Conservation (phyloP, 2,797 vertebrate genomes). For the Poeciliopsis gracilis region DNA sequence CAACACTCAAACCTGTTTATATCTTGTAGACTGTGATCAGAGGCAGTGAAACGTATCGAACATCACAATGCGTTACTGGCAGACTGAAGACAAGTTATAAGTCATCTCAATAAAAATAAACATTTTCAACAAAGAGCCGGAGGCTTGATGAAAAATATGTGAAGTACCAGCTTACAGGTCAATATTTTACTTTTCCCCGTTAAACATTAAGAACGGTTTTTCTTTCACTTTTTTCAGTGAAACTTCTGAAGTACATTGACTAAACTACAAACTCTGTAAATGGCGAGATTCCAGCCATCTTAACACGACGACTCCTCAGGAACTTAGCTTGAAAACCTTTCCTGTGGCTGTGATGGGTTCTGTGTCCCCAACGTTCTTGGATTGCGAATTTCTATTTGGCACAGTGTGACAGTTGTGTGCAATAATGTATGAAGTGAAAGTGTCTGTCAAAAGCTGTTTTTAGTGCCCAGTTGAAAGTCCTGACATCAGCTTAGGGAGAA, state of each 20-base stretch:
- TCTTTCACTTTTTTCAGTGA: background rate
- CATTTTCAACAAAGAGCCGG: background rate
- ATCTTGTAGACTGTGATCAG: background rate
- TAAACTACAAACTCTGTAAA: background rate
- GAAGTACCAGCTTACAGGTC: background rate
- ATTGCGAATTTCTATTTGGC: constrained; percentile 14
- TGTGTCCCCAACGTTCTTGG: background rate
- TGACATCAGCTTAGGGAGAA: constrained; percentile 53
- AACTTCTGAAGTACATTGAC: background rate
- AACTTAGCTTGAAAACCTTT: constrained; percentile 15
- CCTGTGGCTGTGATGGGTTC: background rate
- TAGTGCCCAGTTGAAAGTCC: constrained; percentile 47
- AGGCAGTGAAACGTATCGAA: background rate
- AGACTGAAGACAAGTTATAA: background rate
- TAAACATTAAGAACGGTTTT: background rate
- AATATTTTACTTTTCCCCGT: background rate
- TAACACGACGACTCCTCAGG: background rate
- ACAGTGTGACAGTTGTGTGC: constrained; percentile 32
- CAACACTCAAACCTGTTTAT: background rate
- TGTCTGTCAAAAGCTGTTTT: constrained; percentile 57
- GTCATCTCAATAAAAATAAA: background rate
- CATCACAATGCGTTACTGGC: background rate
- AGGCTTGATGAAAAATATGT: background rate
- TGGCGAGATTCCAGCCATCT: background rate
- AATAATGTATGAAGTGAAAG: constrained; percentile 47